Base-by-base conservation (phyloP, 2,888 invertebrate species). In the Conops quadrifasciatus region DNA sequence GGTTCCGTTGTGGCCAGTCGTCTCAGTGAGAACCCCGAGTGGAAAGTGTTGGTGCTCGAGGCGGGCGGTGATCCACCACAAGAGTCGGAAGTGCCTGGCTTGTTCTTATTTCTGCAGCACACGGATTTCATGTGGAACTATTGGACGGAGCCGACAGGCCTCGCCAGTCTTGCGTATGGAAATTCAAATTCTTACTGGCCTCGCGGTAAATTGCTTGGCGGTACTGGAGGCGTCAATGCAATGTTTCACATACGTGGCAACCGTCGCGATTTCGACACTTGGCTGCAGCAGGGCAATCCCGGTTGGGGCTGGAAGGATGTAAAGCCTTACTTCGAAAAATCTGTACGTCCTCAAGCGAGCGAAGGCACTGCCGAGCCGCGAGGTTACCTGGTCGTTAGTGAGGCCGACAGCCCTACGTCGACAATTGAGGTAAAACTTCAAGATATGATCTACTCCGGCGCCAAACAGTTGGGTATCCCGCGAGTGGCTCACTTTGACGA, bases 281-380 rank as follows among this genome's bases (percentile, higher is more conserved):
- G 93, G 93, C 87, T 87, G 15, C 78, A 80, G 0, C 62, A 86
- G 49, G 92, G 92, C 0, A 92, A 90, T 77, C 72, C 80, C 0
- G 90, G 89, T 0, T 93, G 93, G 93, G 87, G 92, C 2, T 95
- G 90, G 83, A 89, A 93, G 43, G 91, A 93, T 74, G 89, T 94
- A 0, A 82, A 94, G 64, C 91, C 91, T 0, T 94, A 93, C 81
- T 95, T 94, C 81, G 91, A 91, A 82, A 94, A 94, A 81, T 94
- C 94, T 0, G 88, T 80, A 63, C 76, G 71, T 0, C 75, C 78
- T 0, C 76, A 69, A 15, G 78, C 76, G 30, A 79, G 79, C 67
- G 75, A 43, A 1, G 9, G 9, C 9, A 36, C 36, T 36, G 79
- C 76, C 0, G 76, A 80, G 68, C 78, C 78, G 0, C 67, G 71